phyloP scores from a whole-genome alignment of 2,113 vertebrate species.

The Sinocyclocheilus rhinocerous region DNA sequence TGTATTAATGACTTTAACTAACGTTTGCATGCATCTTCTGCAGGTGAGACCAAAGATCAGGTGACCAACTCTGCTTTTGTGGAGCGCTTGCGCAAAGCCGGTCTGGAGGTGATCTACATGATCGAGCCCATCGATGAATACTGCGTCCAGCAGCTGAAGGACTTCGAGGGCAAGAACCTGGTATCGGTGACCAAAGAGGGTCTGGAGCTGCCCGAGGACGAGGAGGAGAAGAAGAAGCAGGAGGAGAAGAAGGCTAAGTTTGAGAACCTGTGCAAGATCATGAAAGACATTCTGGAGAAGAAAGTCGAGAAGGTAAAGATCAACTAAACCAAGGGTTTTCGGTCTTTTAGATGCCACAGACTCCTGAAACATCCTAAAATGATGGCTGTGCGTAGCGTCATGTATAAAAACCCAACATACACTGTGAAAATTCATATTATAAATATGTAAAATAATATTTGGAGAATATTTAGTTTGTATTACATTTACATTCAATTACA shows the following conservation, averaged over 20 bases:
- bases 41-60: conserved; percentile 82
- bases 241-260: conserved; percentile 78
- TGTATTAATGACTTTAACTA: background rate
- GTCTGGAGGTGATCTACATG: conserved; percentile 83
- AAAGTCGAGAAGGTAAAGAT: conserved; percentile 80
- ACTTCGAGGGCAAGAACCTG: conserved; percentile 80
- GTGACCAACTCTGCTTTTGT: conserved; percentile 83
- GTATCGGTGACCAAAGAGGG: conserved; percentile 83
- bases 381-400: background rate
- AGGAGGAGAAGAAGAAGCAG: conserved; percentile 79
- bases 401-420: background rate
- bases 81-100: conserved; percentile 78
- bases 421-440: background rate
- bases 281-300: conserved; percentile 84
- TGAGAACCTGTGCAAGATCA: conserved; percentile 82
- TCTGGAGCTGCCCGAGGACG: conserved; percentile 81
- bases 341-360: background rate
- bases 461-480: too few relatives aligned
- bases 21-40: background rate
- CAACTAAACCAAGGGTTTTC: background rate
- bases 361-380: background rate
- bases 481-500: background rate
- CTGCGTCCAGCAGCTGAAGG: conserved; percentile 82
- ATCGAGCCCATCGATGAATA: conserved; percentile 84
- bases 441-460: background rate